Conservation (phyloP, 2,888 invertebrate genomes). For the Spisula solida region DNA sequence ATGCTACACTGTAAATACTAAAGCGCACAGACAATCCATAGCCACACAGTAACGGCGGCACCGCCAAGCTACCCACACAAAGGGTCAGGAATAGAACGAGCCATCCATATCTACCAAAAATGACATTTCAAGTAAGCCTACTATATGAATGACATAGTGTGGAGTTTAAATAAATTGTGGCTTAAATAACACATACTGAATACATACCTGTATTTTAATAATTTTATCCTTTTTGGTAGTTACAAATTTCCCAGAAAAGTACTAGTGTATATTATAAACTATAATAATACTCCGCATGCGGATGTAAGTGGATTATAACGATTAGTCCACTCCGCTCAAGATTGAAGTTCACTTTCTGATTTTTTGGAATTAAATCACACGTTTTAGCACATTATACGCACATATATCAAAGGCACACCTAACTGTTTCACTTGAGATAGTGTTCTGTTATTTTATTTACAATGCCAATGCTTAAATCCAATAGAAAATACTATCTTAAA, state of each 20-base stretch:
- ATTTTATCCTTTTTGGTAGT: too few relatives aligned
- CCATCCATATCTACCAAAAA: too few relatives aligned
- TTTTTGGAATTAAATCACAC: neutral
- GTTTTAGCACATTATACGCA: neutral
- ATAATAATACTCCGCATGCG: neutral
- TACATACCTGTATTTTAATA: too few relatives aligned
- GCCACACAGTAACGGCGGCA: too few relatives aligned
- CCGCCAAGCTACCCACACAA: too few relatives aligned
- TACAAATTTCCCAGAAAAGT: neutral
- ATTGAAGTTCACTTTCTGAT: neutral
- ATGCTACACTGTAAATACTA: too few relatives aligned
- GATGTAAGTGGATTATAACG: neutral
- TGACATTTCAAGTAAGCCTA: too few relatives aligned
- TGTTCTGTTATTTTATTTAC: neutral
- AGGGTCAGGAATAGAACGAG: too few relatives aligned
- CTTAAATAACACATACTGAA: too few relatives aligned
- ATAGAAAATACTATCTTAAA: constrained; percentile 23
- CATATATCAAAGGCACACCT: neutral
- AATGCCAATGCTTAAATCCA: constrained; percentile 22
- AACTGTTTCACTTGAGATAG: neutral
- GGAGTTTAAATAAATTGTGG: too few relatives aligned
- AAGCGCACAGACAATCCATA: too few relatives aligned
- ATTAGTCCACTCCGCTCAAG: neutral
- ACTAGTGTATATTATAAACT: neutral
- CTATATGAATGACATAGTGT: too few relatives aligned